A percentile compares a stretch with the other conserved stretches of the same genome.
These are phyloP conservation scores for Myotis daubentonii DNA, from an alignment of 2,797 vertebrate species.

Conservation along the genomic window DNA sequence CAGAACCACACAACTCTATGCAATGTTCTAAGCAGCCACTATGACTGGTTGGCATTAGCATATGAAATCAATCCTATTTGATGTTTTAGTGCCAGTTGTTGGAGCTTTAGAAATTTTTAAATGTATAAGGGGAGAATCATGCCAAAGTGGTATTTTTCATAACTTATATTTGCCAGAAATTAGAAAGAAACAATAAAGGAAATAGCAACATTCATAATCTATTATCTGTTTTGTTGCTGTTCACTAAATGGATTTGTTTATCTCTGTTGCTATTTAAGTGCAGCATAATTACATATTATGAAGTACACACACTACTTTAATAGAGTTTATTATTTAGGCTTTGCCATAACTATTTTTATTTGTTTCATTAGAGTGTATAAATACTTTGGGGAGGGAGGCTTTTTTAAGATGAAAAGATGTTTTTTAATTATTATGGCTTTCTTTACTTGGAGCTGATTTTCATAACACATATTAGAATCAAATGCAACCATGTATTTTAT, in stretches of 20 bases:
- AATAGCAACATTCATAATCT: constrained; percentile 46
- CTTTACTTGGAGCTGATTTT: constrained; percentile 75
- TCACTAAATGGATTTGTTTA: constrained; percentile 63
- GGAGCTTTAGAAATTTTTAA: constrained; percentile 31
- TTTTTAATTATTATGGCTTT: constrained; percentile 78
- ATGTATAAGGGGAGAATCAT: neutral
- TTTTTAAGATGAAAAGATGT: constrained; percentile 77
- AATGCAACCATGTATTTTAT: constrained; percentile 75
- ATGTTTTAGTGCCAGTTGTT: neutral
- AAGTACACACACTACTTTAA: constrained; percentile 63
- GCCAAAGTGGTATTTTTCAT: neutral
- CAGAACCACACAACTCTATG: neutral
- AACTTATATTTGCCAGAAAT: neutral
- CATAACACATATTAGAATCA: constrained; percentile 78
- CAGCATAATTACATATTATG: constrained; percentile 77
- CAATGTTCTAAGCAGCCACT: neutral
- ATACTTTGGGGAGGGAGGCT: constrained; percentile 63
- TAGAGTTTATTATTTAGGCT: constrained; percentile 73
- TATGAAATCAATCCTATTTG: constrained; percentile 37
- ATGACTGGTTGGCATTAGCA: neutral
- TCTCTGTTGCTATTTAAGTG: constrained; percentile 74
- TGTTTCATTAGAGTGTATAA: constrained; percentile 77
- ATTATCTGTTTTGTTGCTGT: constrained; percentile 56
- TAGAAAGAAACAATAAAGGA: constrained; percentile 57
- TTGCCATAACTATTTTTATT: constrained; percentile 73